These are phyloP conservation scores for Bettongia penicillata DNA, from an alignment of 2,113 vertebrate species.

Conservation along the genomic window DNA sequence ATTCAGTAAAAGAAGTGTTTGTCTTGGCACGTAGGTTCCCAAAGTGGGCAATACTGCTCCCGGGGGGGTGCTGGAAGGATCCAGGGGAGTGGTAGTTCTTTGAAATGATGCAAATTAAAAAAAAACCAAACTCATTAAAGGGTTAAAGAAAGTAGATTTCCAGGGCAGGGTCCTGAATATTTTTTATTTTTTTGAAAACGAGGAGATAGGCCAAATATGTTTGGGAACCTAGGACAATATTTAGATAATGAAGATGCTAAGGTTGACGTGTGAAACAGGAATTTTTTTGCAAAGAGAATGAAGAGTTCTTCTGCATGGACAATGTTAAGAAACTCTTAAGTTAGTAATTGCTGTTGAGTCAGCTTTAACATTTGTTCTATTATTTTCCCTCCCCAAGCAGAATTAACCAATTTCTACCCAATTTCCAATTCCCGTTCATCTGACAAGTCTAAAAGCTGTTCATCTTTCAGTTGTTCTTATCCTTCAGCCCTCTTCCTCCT, in stretches of 20 bases:
- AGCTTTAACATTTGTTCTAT: conserved; percentile 63
- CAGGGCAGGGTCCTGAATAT: too few species aligned
- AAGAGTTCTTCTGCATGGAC: conserved; percentile 46
- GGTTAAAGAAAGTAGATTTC: too few species aligned
- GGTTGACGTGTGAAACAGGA: not conserved
- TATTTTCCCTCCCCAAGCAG: not conserved
- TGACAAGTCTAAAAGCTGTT: conserved; percentile 35
- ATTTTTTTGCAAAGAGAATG: conserved; percentile 31
- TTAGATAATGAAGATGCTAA: not conserved
- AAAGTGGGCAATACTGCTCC: too few species aligned
- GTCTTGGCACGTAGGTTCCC: not conserved
- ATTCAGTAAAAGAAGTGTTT: conserved; percentile 29
- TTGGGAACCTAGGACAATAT: not conserved
- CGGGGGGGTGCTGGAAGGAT: too few species aligned
- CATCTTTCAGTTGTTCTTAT: conserved; percentile 41
- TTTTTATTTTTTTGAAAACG: too few species aligned
- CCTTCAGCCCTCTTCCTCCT: conserved; percentile 49
- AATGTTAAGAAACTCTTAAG: conserved; percentile 57
- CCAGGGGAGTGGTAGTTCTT: too few species aligned
- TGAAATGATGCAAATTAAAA: too few species aligned
- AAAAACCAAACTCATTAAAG: too few species aligned
- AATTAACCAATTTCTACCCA: conserved; percentile 4
- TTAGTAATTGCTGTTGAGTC: conserved; percentile 57
- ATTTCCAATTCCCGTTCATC: conserved; percentile 42
- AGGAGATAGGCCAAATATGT: too few species aligned